Evolutionary conservation across 2,797 vertebrate genomes (phyloP).

Genomic region (Hapalemur alaotrensis): DNA sequence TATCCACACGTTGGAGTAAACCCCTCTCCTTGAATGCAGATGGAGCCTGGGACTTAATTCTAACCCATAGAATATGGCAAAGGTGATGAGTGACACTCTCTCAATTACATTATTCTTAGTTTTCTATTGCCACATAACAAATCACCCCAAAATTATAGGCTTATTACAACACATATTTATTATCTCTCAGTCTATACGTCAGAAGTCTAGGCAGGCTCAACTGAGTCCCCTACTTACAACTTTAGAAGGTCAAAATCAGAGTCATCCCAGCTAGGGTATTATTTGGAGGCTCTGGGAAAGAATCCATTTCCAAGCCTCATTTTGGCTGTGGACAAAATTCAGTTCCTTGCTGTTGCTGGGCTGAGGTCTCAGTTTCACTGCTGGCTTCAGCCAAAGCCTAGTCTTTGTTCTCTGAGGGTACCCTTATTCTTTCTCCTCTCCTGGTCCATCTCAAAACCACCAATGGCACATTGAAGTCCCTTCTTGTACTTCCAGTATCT

Average conservation of each 20-base stretch:
- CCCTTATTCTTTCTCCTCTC: not conserved
- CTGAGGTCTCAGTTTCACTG: not conserved
- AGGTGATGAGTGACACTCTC: not conserved
- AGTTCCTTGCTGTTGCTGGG: not conserved
- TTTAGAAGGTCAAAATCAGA: not conserved
- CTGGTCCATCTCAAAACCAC: not conserved
- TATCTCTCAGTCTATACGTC: not conserved
- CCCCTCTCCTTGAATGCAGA: not conserved
- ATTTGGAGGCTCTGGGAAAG: not conserved
- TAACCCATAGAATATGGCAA: not conserved
- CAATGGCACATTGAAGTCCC: too few relatives aligned
- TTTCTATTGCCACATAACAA: not conserved
- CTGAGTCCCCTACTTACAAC: not conserved
- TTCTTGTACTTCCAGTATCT: not conserved
- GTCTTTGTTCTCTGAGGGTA: not conserved
- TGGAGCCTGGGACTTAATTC: not conserved
- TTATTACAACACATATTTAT: not conserved
- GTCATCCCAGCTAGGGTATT: too few relatives aligned
- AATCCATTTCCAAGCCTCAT: not conserved
- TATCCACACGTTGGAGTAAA: not conserved
- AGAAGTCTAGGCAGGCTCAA: not conserved
- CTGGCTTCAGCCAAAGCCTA: not conserved
- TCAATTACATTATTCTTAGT: not conserved
- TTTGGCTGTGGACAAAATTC: not conserved
- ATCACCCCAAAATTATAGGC: not conserved